Percentiles rank a stretch among this genome's conserved stretches.
phyloP scores from a whole-genome alignment of 2,888 invertebrate genomes.

The Latheticus oryzae region DNA sequence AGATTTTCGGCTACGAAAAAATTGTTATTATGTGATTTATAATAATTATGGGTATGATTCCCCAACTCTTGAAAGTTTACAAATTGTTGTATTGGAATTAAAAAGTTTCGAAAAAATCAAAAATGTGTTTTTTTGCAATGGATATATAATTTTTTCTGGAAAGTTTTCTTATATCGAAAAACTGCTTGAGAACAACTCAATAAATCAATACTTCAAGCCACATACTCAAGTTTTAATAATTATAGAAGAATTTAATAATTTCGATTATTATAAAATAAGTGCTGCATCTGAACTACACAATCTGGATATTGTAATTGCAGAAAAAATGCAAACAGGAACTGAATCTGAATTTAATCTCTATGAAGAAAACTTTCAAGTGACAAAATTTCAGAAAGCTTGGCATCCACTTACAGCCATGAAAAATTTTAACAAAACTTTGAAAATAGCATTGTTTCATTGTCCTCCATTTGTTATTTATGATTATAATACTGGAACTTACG shows the following conservation, averaged over 20 bases:
- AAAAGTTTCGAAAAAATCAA: no score
- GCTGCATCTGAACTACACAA: constrained; percentile 4
- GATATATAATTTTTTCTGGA: constrained; percentile 9
- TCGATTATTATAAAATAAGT: background rate
- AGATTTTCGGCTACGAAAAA: no score
- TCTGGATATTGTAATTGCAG: constrained; percentile 3
- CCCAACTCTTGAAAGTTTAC: no score
- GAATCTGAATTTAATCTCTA: no score
- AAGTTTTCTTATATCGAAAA: background rate
- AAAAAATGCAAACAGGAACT: no score
- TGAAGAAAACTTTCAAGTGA: no score
- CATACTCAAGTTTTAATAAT: constrained; percentile 9
- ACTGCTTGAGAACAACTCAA: background rate
- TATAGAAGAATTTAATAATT: background rate
- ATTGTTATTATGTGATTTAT: no score
- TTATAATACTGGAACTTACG: background rate
- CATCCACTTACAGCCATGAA: background rate
- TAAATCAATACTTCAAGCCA: constrained; percentile 16
- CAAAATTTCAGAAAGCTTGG: background rate
- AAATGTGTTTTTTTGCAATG: no score
- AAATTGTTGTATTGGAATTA: no score
- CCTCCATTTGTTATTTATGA: constrained; percentile 8
- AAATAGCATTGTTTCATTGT: constrained; percentile 13
- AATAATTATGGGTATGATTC: no score
- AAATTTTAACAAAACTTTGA: constrained; percentile 4